Evolutionary conservation across 2,113 vertebrate genomes (phyloP).

Genomic region (Sceloporus tristichus): DNA sequence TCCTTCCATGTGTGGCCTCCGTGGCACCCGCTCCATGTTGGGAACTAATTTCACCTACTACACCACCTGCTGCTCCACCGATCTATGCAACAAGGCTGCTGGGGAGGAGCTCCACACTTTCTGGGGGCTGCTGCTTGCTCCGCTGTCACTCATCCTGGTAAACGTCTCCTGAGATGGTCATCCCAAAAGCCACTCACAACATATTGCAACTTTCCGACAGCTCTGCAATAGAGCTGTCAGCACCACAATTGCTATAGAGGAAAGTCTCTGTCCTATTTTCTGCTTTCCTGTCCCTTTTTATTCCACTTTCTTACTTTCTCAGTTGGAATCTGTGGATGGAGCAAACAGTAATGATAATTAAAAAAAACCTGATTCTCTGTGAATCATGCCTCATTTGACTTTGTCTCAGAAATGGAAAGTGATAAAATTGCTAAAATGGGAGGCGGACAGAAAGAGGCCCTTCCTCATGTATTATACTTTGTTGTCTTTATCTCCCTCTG

Average conservation of each 20-base stretch:
- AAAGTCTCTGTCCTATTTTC: too few species aligned
- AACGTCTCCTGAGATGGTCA: neutral
- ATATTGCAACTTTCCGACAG: neutral
- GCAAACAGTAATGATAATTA: neutral
- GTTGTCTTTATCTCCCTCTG: neutral
- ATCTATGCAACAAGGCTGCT: slow-evolving; percentile 78
- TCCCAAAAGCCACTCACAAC: neutral
- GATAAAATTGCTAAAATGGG: neutral
- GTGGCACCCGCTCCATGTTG: slow-evolving; percentile 67
- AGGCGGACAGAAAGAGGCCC: neutral
- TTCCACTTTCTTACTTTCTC: too few species aligned
- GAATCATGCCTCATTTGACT: neutral
- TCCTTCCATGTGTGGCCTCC: slow-evolving; percentile 69
- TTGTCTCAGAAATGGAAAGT: neutral
- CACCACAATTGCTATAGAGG: neutral
- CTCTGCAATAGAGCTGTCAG: neutral
- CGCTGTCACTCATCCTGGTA: neutral
- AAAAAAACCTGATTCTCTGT: neutral
- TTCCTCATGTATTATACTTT: neutral
- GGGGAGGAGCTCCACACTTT: slow-evolving; percentile 15
- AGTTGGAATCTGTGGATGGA: too few species aligned
- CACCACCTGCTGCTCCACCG: slow-evolving; percentile 77
- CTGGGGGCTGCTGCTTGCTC: neutral
- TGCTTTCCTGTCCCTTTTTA: neutral
- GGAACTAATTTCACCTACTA: slow-evolving; percentile 78